Base-by-base conservation (phyloP, 2,113 vertebrate genomes). In the Lophotis ruficrista region DNA sequence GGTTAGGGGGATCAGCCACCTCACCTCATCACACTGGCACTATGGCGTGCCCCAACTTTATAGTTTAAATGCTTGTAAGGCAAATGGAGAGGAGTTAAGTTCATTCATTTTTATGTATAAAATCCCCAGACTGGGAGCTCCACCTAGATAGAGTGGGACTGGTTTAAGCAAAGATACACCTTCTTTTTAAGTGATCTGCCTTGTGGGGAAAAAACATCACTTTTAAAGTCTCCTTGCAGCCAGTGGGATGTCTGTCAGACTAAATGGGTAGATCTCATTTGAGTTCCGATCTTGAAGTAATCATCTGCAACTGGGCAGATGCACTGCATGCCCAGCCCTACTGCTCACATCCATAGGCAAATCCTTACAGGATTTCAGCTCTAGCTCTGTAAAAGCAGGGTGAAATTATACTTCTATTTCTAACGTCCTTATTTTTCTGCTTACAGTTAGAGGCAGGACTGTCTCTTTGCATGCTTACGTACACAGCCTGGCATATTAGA, bases 161-260 rank as follows among this genome's bases (percentile, higher is more conserved):
- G 12, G 11, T 16, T 68, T 71, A 78, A 66, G 9, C 16, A 62
- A 88, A 86, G 22, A 35, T 35, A 41, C 18, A 33, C 2, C 0
- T 1, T 19, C 4, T 45, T 87, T 66, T 50, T 23, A 61, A 7
- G 20, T 77, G 12, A 38, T 30, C 20, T 77, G 9, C 8, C 14
- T 24, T 54, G 3, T 33, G 18, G 10, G 21, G 12, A 4, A 4
- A 14, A 73, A 54, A 9, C 0, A 1, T 41, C 54, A 38, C 6
- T 56, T 27, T 35, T 66, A 51, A 45, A 17, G 11, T 38, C 24
- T 75, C 12, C 21, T 27, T 71, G 33, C 25, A 82, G 30, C 27
- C 47, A 35, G 18, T 30, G 27, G 19, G 13, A n/a, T 58, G 7
- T 45, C 50, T 70, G 50, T 58, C 83, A 30, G 56, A 66, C 78